Percentiles rank a stretch among this genome's conserved stretches.
Conservation (phyloP, 1,140 invertebrate genomes). For the Trichoplusia ni region DNA sequence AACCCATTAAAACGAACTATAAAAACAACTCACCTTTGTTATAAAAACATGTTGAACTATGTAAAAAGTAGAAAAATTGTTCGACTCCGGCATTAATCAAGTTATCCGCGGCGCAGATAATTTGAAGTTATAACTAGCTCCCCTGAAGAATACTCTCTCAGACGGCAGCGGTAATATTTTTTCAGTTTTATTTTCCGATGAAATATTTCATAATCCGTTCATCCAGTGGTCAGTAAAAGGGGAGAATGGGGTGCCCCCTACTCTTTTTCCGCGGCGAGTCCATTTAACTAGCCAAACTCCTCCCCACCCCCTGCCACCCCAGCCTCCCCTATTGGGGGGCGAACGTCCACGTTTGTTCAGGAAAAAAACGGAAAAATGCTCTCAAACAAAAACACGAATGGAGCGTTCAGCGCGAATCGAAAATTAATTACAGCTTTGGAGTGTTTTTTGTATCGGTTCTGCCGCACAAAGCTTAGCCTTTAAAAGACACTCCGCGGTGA, state of each 20-base stretch:
- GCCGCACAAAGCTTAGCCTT: constrained; percentile 15
- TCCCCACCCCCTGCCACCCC: constrained; percentile 28
- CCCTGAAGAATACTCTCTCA: constrained; percentile 29
- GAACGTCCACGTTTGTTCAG: constrained; percentile 58
- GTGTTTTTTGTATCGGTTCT: constrained; percentile 30
- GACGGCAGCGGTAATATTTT: constrained; percentile 42
- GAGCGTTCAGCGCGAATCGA: constrained; percentile 55
- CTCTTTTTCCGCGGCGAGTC: constrained; percentile 45
- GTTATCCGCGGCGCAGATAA: constrained; percentile 6
- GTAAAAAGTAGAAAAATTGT: constrained; percentile 1
- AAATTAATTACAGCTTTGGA: constrained; percentile 65
- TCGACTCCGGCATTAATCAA: constrained; percentile 9
- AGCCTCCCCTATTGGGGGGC: constrained; percentile 8
- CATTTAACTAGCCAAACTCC: constrained; percentile 47
- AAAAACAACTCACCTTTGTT: constrained; percentile 8
- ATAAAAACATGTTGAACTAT: constrained; percentile 1
- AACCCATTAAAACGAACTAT: too few species aligned
- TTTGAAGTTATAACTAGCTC: constrained; percentile 33
- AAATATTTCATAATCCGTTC: constrained; percentile 68
- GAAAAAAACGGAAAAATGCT: constrained; percentile 51
- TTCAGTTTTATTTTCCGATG: constrained; percentile 54
- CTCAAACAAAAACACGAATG: constrained; percentile 52
- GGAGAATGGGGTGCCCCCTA: constrained; percentile 31
- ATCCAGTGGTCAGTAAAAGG: constrained; percentile 56
- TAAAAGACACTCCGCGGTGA: not conserved